Base-by-base conservation (phyloP, 2,113 vertebrate species). In the Phrynocephalus versicolor region DNA sequence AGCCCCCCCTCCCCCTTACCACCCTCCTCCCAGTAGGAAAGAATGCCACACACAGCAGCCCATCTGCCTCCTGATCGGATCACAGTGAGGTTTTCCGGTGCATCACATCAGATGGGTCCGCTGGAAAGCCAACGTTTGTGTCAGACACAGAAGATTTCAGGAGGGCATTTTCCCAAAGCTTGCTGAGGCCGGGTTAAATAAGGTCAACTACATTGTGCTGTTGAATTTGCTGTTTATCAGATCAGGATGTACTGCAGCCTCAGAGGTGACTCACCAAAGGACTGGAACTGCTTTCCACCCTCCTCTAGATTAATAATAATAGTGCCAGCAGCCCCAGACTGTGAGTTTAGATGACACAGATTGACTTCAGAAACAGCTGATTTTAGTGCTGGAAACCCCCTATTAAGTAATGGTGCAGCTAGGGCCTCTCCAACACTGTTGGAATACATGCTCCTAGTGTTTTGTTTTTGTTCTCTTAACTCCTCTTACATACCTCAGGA, bases 211-310 rank as follows among this genome's bases (percentile, higher is more conserved):
- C 16, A 78, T 25, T 86, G 39, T 0, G 0, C 60, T 81, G 39
- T 62, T 89, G 82, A 88, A 91, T 92, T 88, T 88, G 70, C 3
- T 5, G 84, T 86, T 82, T 89, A 87, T 79, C 72, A 90, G 89
- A 67, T 73, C 85, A 89, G 19, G 71, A 74, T 79, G 75, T 86
- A 76, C 19, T 88, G 87, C 74, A 85, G 39, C 85, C 74, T 89
- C 69, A 82, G 75, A 88, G 37, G 75, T 92, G 91, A 91, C 80
- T 91, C 82, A 86, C 35, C 8, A 10, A 6, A 39, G 57, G 16
- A 87, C 85, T 90, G 65, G 39, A 80, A 64, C 70, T 87, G 75
- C 21, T 84, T 85, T 90, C 87, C 73, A 88, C 88, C 70, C 39
- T 8, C 3, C 57, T 37, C 35, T 82, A 83, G 72, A n/a, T 74